Evolutionary conservation across 2,888 invertebrate genomes (phyloP), one percentile per base, ranked within the genome.

Genomic region (Morpho deidamia): DNA sequence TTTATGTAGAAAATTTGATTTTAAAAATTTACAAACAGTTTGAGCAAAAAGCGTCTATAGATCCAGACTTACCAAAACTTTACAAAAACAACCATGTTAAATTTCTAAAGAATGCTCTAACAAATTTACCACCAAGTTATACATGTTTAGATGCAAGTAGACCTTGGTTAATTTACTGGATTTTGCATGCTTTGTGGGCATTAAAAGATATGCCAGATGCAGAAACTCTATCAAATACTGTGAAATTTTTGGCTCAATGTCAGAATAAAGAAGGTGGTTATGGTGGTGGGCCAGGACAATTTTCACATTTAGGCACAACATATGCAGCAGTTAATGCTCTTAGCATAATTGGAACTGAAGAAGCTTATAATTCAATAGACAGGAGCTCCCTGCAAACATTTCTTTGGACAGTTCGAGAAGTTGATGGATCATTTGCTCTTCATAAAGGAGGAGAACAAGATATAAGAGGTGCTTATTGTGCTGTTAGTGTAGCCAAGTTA

Each of bases 81-180:
- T 86, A 92, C 46, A 92, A 92, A 70, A 85, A 91, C 55, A 90
- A 91, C 64, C 95, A 96, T 75, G 87, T 91, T 64, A 78, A 90
- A 63, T 92, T 93, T 76, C 85, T 97, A 52, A 92, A 93, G 67
- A 91, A 91, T 64, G 94, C 93, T 70, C 75, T 97, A 23, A 88
- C 87, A 43, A 84, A 91, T 69, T 84, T 97, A 63, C 93, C 95
- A 42, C 83, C 89, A 56, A 91, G 92, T 58, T 97, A 96, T 73
- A 93, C 94, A 92, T 93, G 93, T 72, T 88, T 99, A 62, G 99
- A 99, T 91, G 95, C 97, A 8, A 99, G 98, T 79, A 93, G 98
- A 68, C 94, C 99, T 7, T 99, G 99, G 99, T 90, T 99, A 58
- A 94, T 97, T 69, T 99, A 98, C 77, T 99, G 99, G 99, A 97